Percentiles rank a stretch among this genome's conserved stretches.
Evolutionary conservation across 2,797 vertebrate species (phyloP).

Genomic region (Alosa sapidissima): DNA sequence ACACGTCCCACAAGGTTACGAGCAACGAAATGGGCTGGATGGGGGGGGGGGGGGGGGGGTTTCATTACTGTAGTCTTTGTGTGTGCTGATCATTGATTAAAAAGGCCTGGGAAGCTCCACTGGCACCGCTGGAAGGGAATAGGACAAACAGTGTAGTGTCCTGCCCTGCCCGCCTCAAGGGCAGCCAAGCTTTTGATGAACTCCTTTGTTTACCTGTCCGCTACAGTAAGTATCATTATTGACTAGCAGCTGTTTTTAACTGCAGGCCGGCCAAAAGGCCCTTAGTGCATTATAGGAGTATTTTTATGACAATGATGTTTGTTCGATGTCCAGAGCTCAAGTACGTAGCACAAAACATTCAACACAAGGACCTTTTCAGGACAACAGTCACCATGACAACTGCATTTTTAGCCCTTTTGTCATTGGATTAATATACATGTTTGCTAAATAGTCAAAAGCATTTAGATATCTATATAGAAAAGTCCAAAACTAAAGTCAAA

Average conservation of each 20-base stretch:
- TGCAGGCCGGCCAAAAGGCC: background rate
- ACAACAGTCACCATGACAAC: background rate
- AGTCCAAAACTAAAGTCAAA: background rate
- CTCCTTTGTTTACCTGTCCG: constrained; percentile 29
- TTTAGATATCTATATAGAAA: background rate
- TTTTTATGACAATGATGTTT: background rate
- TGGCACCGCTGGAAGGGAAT: constrained; percentile 48
- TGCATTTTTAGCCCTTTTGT: background rate
- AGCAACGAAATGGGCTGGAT: constrained; percentile 52
- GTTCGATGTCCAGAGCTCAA: background rate
- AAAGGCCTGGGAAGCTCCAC: constrained; percentile 66
- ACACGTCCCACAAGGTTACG: constrained; percentile 54
- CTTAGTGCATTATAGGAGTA: background rate
- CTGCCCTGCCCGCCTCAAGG: constrained; percentile 28
- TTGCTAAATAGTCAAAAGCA: background rate
- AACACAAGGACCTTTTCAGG: background rate
- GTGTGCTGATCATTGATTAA: constrained; percentile 73
- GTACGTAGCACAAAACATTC: background rate
- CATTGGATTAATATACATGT: background rate
- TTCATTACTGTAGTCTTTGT: constrained; percentile 50
- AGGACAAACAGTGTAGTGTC: constrained; percentile 55
- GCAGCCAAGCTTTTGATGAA: constrained; percentile 25
- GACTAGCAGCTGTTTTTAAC: constrained; percentile 28
- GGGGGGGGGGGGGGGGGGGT: constrained; percentile 45
- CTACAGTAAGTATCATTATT: constrained; percentile 26